Evolutionary conservation across 2,113 vertebrate species (phyloP), one percentile per base, ranked within the genome.

Genomic region (Ammodramus savannarum): DNA sequence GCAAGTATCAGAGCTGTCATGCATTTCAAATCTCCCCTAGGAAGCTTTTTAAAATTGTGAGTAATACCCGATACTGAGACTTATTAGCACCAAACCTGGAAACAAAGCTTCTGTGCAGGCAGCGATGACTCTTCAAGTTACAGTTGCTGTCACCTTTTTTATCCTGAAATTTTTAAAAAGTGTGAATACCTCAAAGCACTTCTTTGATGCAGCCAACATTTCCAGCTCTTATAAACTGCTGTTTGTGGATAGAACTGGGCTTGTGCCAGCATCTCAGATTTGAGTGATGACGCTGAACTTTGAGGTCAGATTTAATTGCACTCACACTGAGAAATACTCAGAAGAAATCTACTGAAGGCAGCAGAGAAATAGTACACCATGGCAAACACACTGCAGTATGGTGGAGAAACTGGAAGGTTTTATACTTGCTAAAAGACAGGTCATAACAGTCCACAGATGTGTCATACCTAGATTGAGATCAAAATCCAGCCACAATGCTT

Each of bases 1-100:
- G 94, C 88, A 87, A 87, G 89, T 88, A 93, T 87, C 1, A 0
- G 81, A 87, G 90, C 72, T 92, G 93, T 89, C 90, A 91, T 66
- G 87, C 82, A 93, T 95, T 96, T 93, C 89, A 93, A 79, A 93
- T 93, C 74, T 96, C 95, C 92, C 92, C 49, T 62, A 90, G 93
- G 93, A 91, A 88, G 81, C 84, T 92, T 94, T 96, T 94, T 49
- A 89, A 91, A 95, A 93, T 85, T 90, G 71, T 95, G 95, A 95
- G 92, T 81, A 95, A 96, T 93, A 95, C 91, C 82, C 9, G 16
- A 91, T 93, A 87, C 80, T 63, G 74, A 92, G 73, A 92, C 75
- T 94, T 96, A 95, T 85, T 93, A 96, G 83, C 71, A 92, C 52
- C 43, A 91, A 92, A 93, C 65, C 76, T 51, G 46, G 88, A 92